These are phyloP conservation scores for Sinocyclocheilus rhinocerous DNA, from an alignment of 2,113 vertebrate species.

Conservation along the genomic window DNA sequence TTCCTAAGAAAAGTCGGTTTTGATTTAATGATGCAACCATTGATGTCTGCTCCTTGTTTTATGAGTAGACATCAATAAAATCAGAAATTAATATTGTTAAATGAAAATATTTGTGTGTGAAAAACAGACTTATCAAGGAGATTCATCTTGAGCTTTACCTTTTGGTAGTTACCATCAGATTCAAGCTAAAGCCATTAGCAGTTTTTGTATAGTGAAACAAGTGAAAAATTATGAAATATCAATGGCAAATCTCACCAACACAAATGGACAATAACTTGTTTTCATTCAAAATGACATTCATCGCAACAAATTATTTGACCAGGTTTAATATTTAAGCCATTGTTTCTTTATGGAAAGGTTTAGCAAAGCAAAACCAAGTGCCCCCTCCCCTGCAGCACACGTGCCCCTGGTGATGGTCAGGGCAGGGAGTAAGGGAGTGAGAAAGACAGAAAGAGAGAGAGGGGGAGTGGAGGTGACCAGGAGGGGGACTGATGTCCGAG, in stretches of 20 bases:
- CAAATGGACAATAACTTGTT: too few species aligned
- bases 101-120: too few species aligned
- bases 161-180: neutral
- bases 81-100: neutral
- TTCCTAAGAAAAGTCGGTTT: neutral
- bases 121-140: too few species aligned
- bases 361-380: neutral
- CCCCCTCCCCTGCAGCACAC: neutral
- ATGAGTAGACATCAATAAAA: neutral
- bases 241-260: too few species aligned
- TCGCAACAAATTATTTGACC: too few species aligned
- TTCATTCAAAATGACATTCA: too few species aligned
- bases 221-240: too few species aligned
- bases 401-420: neutral
- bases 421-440: neutral
- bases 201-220: too few species aligned
- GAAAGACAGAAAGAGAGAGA: neutral
- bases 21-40: neutral
- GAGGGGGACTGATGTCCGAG: conserved; percentile 50
- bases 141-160: too few species aligned
- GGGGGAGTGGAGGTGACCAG: conserved; percentile 22
- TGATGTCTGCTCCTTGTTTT: neutral
- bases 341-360: neutral
- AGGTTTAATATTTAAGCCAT: neutral
- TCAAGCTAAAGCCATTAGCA: too few species aligned